phyloP scores from a whole-genome alignment of 2,797 vertebrate genomes.

The Notolepis coatsorum region DNA sequence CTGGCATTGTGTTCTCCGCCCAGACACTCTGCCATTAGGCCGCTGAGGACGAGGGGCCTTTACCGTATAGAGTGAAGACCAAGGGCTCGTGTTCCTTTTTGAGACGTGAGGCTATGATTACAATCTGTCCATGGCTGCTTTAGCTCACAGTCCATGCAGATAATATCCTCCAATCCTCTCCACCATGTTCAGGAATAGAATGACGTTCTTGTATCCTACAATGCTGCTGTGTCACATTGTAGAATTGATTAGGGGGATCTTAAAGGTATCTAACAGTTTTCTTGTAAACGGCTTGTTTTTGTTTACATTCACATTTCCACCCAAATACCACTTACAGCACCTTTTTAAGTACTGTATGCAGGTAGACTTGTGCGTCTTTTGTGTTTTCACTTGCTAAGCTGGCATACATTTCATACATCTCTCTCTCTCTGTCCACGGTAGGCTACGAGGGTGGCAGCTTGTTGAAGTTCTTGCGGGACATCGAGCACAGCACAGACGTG shows the following conservation, averaged over 20 bases:
- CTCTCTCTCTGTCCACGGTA: slow-evolving; percentile 46
- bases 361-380: not conserved
- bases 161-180: no score
- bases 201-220: no score
- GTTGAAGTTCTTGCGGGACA: slow-evolving; percentile 91
- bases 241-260: not conserved
- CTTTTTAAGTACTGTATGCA: not conserved
- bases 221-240: not conserved
- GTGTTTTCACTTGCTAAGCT: not conserved
- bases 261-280: not conserved
- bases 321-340: no score
- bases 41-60: not conserved
- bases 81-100: no score
- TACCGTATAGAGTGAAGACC: not conserved
- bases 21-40: not conserved
- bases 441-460: slow-evolving; percentile 94
- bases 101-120: not conserved
- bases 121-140: not conserved
- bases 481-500: slow-evolving; percentile 91
- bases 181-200: no score
- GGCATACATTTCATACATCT: not conserved
- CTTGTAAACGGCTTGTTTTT: no score
- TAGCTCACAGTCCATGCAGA: no score
- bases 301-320: no score
- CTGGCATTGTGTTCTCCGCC: slow-evolving; percentile 14